These are phyloP conservation scores for Pipistrellus nathusii DNA, from an alignment of 2,797 vertebrate species.

Conservation along the genomic window DNA sequence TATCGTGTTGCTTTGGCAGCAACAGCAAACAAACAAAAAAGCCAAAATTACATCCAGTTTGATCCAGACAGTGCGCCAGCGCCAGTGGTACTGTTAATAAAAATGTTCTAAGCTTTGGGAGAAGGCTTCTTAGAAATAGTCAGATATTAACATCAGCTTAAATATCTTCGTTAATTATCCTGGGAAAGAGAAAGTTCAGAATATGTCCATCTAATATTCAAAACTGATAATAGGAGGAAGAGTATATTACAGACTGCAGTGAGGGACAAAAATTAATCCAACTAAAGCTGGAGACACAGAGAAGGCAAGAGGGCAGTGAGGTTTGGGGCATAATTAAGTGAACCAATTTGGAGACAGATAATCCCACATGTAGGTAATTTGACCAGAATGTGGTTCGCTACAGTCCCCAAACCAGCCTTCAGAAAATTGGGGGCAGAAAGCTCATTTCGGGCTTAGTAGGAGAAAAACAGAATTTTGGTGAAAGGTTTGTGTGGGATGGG, in stretches of 20 bases:
- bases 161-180: conserved; percentile 40
- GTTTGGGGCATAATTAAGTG: neutral
- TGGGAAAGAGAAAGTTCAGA: conserved; percentile 38
- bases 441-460: conserved; percentile 29
- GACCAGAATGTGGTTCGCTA: neutral
- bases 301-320: neutral
- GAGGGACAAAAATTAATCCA: neutral
- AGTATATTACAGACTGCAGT: neutral
- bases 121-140: conserved; percentile 43
- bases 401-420: neutral
- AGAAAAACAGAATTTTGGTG: conserved; percentile 6
- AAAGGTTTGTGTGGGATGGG: neutral
- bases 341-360: neutral
- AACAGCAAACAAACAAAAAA: neutral
- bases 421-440: conserved; percentile 3
- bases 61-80: neutral
- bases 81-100: neutral
- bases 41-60: neutral
- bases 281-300: conserved; percentile 26
- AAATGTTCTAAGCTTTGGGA: neutral
- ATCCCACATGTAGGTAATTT: neutral
- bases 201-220: neutral
- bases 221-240: neutral
- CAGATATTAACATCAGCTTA: conserved; percentile 31
- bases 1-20: conserved; percentile 11